These are phyloP conservation scores for Hylaeus anthracinus DNA, from an alignment of 1,140 invertebrate genomes.

Conservation along the genomic window DNA sequence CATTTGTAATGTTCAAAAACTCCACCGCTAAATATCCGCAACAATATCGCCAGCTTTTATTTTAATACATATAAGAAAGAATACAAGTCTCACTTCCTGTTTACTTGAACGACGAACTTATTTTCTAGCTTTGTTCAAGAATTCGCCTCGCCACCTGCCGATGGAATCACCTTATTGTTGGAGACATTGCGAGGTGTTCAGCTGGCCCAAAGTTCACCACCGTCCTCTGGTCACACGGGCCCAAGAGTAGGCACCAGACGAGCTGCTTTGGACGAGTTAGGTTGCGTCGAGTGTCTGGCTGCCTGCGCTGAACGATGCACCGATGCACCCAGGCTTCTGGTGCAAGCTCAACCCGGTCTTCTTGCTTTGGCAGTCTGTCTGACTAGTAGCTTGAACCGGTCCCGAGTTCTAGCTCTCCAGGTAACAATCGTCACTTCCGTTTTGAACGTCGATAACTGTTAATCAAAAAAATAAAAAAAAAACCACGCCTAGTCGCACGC, in stretches of 20 bases:
- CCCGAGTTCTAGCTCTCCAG: constrained; percentile 91
- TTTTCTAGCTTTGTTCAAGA: constrained; percentile 92
- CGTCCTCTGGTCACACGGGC: constrained; percentile 78
- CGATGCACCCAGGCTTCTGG: constrained; percentile 87
- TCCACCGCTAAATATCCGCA: too few relatives aligned
- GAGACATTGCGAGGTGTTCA: constrained; percentile 93
- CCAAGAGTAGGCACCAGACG: constrained; percentile 80
- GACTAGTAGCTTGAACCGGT: constrained; percentile 92
- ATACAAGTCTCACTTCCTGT: too few relatives aligned
- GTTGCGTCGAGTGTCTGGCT: constrained; percentile 93
- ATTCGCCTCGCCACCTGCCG: constrained; percentile 90
- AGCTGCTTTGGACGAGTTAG: constrained; percentile 92
- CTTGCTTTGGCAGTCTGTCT: constrained; percentile 93
- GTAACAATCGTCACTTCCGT: constrained; percentile 79
- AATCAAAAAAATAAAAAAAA: constrained; percentile 53
- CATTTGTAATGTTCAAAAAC: too few relatives aligned
- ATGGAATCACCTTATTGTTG: constrained; percentile 90
- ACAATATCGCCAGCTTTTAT: too few relatives aligned
- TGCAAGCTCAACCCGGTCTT: constrained; percentile 89
- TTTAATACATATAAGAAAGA: too few relatives aligned
- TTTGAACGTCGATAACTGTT: constrained; percentile 51
- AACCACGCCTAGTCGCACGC: not conserved
- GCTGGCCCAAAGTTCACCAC: constrained; percentile 84
- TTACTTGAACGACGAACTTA: not conserved
- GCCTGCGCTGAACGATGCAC: constrained; percentile 88